These are phyloP conservation scores for Carabus problematicus DNA, from an alignment of 2,888 invertebrate genomes.

Conservation along the genomic window DNA sequence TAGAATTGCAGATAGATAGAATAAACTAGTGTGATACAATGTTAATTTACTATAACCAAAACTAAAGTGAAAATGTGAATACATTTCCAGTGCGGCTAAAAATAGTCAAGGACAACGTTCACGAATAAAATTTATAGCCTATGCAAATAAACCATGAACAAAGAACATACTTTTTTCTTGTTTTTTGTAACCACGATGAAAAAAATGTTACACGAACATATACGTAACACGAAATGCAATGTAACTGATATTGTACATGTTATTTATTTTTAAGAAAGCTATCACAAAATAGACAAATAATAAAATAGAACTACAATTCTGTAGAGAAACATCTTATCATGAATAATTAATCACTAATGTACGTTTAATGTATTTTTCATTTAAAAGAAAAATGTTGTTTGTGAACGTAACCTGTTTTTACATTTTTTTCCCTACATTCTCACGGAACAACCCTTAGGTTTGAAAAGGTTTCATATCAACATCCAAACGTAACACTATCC, in stretches of 20 bases:
- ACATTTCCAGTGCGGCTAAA: neutral
- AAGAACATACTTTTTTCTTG: too few relatives aligned
- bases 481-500: too few relatives aligned
- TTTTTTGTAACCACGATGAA: slow-evolving; percentile 10
- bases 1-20: slow-evolving; percentile 1
- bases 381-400: too few relatives aligned
- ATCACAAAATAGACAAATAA: slow-evolving; percentile 4
- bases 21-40: neutral
- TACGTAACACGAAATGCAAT: slow-evolving; percentile 25
- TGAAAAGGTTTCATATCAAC: too few relatives aligned
- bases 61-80: neutral
- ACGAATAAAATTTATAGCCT: slow-evolving; percentile 27
- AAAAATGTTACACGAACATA: slow-evolving; percentile 1
- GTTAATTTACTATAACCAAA: neutral
- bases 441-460: too few relatives aligned
- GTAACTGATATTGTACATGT: slow-evolving; percentile 8
- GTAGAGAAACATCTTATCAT: neutral
- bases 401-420: too few relatives aligned
- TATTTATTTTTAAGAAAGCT: slow-evolving; percentile 8
- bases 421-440: too few relatives aligned
- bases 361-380: neutral
- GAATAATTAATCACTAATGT: neutral
- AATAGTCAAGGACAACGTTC: neutral
- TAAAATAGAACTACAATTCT: neutral
- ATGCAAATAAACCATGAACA: slow-evolving; percentile 28